Conservation (phyloP, 2,888 invertebrate genomes). For the Sicus ferrugineus region DNA sequence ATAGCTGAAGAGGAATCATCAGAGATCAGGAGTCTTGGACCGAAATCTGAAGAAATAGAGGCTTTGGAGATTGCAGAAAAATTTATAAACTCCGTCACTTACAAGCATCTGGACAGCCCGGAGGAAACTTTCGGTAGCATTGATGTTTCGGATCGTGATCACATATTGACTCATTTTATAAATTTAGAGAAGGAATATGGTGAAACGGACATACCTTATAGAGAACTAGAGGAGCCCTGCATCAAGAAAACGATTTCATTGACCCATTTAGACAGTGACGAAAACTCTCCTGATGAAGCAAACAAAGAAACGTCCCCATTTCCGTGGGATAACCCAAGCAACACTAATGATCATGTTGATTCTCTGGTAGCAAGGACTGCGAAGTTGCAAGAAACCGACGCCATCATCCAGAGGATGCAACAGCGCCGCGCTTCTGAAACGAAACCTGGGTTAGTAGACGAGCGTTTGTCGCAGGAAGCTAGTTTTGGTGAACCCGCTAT, state of each 20-base stretch:
- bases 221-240: slow-evolving; percentile 44
- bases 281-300: neutral
- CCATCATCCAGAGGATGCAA: slow-evolving; percentile 53
- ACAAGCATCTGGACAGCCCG: too few species aligned
- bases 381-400: slow-evolving; percentile 53
- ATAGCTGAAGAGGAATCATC: too few species aligned
- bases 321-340: slow-evolving; percentile 5
- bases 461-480: slow-evolving; percentile 31
- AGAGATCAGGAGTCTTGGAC: too few species aligned
- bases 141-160: neutral
- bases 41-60: too few species aligned
- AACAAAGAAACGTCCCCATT: neutral
- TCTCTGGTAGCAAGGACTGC: slow-evolving; percentile 48
- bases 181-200: slow-evolving; percentile 7
- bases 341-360: slow-evolving; percentile 39
- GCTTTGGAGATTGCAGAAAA: too few species aligned
- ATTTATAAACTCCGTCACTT: too few species aligned
- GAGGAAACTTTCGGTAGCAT: too few species aligned
- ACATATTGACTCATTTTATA: slow-evolving; percentile 36
- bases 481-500: slow-evolving; percentile 51
- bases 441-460: slow-evolving; percentile 28
- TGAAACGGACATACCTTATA: slow-evolving; percentile 35
- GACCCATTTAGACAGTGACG: slow-evolving; percentile 31
- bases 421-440: slow-evolving; percentile 48
- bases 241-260: slow-evolving; percentile 45